Evolutionary conservation across 2,113 vertebrate species (phyloP).

Genomic region (Anolis carolinensis): DNA sequence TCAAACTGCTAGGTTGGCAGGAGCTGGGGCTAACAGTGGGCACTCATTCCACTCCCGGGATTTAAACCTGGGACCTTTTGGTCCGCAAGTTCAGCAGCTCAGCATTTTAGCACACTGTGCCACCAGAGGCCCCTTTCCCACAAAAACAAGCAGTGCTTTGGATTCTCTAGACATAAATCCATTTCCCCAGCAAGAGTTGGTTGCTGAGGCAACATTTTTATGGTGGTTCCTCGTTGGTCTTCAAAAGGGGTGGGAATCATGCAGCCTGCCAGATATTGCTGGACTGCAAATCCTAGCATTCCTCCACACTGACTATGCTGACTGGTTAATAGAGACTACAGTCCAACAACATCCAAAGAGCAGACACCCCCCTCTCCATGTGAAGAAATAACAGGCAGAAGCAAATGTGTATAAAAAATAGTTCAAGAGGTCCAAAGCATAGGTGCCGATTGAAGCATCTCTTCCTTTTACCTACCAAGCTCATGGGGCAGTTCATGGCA

Average conservation of each 20-base stretch:
- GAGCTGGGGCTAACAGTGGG: no score
- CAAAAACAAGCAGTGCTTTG: not conserved
- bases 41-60: no score
- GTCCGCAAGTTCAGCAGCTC: no score
- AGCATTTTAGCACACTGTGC: no score
- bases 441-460: not conserved
- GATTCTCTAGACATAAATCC: not conserved
- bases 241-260: not conserved
- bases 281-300: not conserved
- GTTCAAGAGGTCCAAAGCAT: not conserved
- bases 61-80: no score
- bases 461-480: constrained; percentile 72
- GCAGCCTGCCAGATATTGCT: not conserved
- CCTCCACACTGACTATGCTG: not conserved
- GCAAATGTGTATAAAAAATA: not conserved
- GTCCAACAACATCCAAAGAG: not conserved
- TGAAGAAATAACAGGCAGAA: no score
- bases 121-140: no score
- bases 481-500: constrained; percentile 86
- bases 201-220: not conserved
- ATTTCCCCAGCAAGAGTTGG: not conserved
- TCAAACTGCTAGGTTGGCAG: no score
- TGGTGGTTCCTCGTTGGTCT: not conserved
- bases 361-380: no score
- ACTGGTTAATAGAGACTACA: not conserved